These are phyloP conservation scores for Regulus satrapa DNA, from an alignment of 2,113 vertebrate genomes.

Conservation along the genomic window DNA sequence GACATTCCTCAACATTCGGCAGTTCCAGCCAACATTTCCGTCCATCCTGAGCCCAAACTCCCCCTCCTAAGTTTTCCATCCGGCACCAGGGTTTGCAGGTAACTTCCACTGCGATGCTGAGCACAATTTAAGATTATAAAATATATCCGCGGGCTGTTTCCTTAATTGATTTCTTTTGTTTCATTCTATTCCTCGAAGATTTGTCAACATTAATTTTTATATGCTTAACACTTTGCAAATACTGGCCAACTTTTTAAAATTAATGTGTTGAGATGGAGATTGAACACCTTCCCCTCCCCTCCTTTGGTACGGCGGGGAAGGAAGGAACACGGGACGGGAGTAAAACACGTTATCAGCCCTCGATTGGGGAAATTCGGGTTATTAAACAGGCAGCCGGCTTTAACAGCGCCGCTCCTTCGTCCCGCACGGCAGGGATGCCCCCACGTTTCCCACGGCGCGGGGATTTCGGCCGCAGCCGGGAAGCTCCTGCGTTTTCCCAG, in stretches of 20 bases:
- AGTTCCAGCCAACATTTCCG: background rate
- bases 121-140: slow-evolving; percentile 36
- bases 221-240: slow-evolving; percentile 63
- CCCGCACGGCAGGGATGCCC: rapidly evolving
- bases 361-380: background rate
- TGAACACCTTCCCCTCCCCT: slow-evolving; percentile 47
- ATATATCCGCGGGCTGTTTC: slow-evolving; percentile 61
- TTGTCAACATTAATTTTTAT: slow-evolving; percentile 82
- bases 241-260: slow-evolving; percentile 76
- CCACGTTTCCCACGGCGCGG: background rate
- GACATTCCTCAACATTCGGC: rapidly evolving
- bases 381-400: background rate
- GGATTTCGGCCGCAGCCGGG: background rate
- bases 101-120: background rate
- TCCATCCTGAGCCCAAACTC: background rate
- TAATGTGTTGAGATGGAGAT: slow-evolving; percentile 77
- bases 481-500: background rate
- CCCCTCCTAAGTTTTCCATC: background rate
- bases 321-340: background rate
- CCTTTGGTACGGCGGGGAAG: background rate
- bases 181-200: slow-evolving; percentile 78
- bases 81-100: background rate
- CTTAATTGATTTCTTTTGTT: slow-evolving; percentile 83
- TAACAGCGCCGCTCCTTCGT: rapidly evolving
- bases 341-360: background rate